Conservation (phyloP, 2,113 vertebrate genomes). For the Albula glossodonta region DNA sequence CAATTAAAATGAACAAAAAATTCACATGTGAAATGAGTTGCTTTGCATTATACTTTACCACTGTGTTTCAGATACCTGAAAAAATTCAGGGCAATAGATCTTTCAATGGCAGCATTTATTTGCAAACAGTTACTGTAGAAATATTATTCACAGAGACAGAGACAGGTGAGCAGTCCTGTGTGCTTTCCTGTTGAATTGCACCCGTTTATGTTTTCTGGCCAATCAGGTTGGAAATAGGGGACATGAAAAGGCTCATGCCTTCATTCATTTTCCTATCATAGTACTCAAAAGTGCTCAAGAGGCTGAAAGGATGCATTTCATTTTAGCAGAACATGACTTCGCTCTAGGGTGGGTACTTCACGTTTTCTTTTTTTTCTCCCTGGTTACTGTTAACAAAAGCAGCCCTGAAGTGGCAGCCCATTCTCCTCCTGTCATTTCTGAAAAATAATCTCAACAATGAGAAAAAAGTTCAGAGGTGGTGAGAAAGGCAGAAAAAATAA, state of each 20-base stretch:
- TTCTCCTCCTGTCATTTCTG: conserved; percentile 48
- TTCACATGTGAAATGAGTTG: neutral
- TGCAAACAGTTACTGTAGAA: neutral
- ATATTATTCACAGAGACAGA: neutral
- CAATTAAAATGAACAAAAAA: neutral
- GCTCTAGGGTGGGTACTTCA: conserved; percentile 32
- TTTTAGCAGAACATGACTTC: conserved; percentile 41
- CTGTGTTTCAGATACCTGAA: too few relatives aligned
- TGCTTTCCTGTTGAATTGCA: neutral
- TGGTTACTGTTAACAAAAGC: conserved; percentile 34
- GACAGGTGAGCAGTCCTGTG: too few relatives aligned
- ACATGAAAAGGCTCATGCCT: conserved; percentile 10
- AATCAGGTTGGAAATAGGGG: conserved; percentile 7
- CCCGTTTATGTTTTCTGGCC: conserved; percentile 15
- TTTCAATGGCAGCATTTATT: neutral
- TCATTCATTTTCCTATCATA: conserved; percentile 10
- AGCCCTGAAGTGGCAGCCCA: conserved; percentile 20
- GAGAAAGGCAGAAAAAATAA: neutral
- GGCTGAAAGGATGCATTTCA: conserved; percentile 20
- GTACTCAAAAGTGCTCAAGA: conserved; percentile 26
- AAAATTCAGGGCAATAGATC: too few relatives aligned
- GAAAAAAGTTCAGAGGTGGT: conserved; percentile 41
- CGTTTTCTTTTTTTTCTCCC: conserved; percentile 4
- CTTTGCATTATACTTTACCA: neutral
- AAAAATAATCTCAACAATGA: conserved; percentile 69